Evolutionary conservation across 2,113 vertebrate genomes (phyloP), one percentile per base, ranked within the genome.

Genomic region (Oostethus manadensis): DNA sequence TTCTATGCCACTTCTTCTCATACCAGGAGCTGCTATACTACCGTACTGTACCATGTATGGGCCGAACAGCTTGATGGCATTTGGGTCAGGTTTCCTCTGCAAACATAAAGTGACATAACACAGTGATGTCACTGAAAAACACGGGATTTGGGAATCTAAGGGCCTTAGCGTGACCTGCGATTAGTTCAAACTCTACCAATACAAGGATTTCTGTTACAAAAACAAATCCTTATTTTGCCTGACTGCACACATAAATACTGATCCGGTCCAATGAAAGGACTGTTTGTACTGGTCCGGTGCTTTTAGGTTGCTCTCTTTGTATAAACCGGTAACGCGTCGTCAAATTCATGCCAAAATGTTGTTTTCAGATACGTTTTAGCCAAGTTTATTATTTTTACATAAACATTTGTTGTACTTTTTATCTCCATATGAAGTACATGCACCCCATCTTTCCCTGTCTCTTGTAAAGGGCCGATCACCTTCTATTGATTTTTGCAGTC

Each of bases 181-280:
- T 54, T 54, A 54, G n/a, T 54, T 10, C 62, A 57, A 57, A 15
- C 3, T 33, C 29, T 33, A 33, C 29, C 29, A 60, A 45, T 38
- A 3, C 18, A 8, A 1, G 16, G 14, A 21, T 54, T 18, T 35
- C 7, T 33, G 51, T 54, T 18, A 33, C 51, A 21, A 48, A 51
- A 53, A 23, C 9, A 47, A 15, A 60, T 44, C 46, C 21, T 13
- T 33, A 18, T 6, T 26, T 11, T 5, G 21, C 17, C n/a, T 23
- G 11, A 17, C 45, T 48, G n/a, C 14, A 21, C 38, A 18, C 23
- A 47, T 17, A 50, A 50, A 21, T 21, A 49, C 20, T 26, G 10
- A 42, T n/a, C 3, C 18, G 22, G 20, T 48, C 7, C 1, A 26
- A 15, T 20, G 14, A 8, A 22, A 33, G 29, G 29, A 33, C 5